These are phyloP conservation scores for Macaria liturata DNA, from an alignment of 2,888 invertebrate genomes.

Conservation along the genomic window DNA sequence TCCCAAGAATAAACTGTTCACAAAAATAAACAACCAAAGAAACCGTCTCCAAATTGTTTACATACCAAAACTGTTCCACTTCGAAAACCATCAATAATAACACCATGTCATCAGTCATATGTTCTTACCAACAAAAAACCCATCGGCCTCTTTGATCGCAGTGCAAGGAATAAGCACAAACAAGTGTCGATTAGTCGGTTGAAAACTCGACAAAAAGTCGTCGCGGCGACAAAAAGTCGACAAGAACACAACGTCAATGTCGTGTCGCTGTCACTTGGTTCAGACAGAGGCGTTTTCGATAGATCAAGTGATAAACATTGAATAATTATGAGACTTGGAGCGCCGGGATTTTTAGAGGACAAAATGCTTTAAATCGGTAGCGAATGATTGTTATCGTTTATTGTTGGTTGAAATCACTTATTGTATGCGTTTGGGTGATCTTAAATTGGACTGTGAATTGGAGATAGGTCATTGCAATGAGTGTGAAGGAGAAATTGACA, in stretches of 20 bases:
- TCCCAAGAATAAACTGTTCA: neutral
- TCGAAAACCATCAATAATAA: conserved; percentile 54
- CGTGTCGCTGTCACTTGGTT: conserved; percentile 53
- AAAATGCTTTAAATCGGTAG: conserved; percentile 5
- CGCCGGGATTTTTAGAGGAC: conserved; percentile 23
- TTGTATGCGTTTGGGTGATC: neutral
- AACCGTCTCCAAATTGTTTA: conserved; percentile 28
- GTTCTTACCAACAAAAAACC: conserved; percentile 42
- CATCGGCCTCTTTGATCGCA: conserved; percentile 44
- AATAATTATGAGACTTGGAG: conserved; percentile 57
- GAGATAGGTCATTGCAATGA: no score
- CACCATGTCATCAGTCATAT: conserved; percentile 50
- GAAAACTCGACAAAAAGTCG: conserved; percentile 46
- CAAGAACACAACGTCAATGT: conserved; percentile 66
- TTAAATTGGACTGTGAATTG: conserved; percentile 3
- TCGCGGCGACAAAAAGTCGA: conserved; percentile 60
- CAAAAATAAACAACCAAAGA: conserved; percentile 33
- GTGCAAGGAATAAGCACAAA: conserved; percentile 46
- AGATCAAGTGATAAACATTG: conserved; percentile 64
- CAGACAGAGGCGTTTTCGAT: conserved; percentile 50
- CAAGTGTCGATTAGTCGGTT: conserved; percentile 68
- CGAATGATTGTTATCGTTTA: conserved; percentile 4
- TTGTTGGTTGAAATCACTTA: neutral
- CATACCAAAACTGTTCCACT: conserved; percentile 38
- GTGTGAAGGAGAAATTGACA: no score